Base-by-base conservation (phyloP, 2,113 vertebrate species). In the Chlorocebus sabaeus region DNA sequence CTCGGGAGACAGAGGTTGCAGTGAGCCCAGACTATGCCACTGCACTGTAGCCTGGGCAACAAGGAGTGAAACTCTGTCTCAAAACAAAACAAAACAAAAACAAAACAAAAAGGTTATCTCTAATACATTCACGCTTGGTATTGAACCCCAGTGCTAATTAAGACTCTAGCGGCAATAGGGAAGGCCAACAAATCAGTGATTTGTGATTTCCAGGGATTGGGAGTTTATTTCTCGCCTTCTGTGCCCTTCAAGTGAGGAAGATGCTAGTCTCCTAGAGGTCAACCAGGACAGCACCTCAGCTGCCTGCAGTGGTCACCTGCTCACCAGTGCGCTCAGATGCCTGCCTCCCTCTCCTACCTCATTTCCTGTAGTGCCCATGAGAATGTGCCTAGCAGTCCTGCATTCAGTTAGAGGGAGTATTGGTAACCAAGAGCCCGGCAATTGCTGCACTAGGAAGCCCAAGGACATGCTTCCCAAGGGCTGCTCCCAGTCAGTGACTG, bases 341-440 rank as follows among this genome's bases (percentile, higher is more conserved):
- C 45, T 48, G 12, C n/a, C 8, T 13, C 11, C 57, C 40, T 27
- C 45, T 17, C 45, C 18, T 3, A 17, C 30, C 45, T 48, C 13
- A 3, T n/a, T 43, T 80, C 78, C 32, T 32, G 22, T 0, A 7
- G 50, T 50, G 35, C 32, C 30, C 6, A 0, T 0, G 0, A 55
- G 40, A 38, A 43, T 7, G 27, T 23, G 6, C 27, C n/a, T 9
- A 35, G 22, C 10, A n/a, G 27, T n/a, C 40, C 38, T 35, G 32
- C 81, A n/a, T 92, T 73, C 43, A 64, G 2, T 8, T 30, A 20
- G 3, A 27, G 17, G 23, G 18, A 7, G 16, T 3, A 10, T 5
- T 27, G 57, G 11, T 2, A 18, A 43, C n/a, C 14, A 6, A 61
- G 76, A 59, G 43, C 27, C 20, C 32, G 6, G 9, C 16, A 10